Base-by-base conservation (phyloP, 37 sponge, comb jelly and placozoan genomes). In the Oscarella lobularis region DNA sequence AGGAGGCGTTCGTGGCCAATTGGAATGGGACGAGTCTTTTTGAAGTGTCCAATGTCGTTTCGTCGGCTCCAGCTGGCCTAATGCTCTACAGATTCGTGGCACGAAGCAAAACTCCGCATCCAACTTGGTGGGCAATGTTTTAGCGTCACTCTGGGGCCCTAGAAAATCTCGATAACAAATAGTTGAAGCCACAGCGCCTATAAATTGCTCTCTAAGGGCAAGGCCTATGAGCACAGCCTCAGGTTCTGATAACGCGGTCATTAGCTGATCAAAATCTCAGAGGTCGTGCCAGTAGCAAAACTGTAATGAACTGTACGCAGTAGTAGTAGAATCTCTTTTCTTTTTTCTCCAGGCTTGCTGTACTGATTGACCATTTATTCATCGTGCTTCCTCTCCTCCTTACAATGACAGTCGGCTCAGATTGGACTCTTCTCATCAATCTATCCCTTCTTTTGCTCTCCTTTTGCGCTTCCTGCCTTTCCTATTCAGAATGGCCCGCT, bases 1-100 rank as follows among this genome's bases (percentile, higher is more conserved):
- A 91, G 73, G 88, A 83, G 38, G 80, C 75, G 6, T 91, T 91
- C 39, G 92, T 91, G 3, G 67, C 78, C 2, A 85, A 85, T 2
- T 72, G 67, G 20, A 38, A 67, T 27, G 92, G 92, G 9, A 87
- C 92, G 0, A 77, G 66, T 29, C 32, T 87, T 31, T 39, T 73
- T 9, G 92, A 91, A 75, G 72, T 91, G 29, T 72, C 75, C 67
- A 29, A 76, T 27, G 36, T 90, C 0, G 73, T 77, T 2, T 37
- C 37, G 6, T 33, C 69, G 27, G 67, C 80, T 9, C 5, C 30
- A 2, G 68, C 82, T 0, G 66, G 78, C 9, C 78, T 73, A 37
- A 73, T 83, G 20, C 76, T 83, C 37, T 66, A 77, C 87, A 0
- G 77, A 67, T n/a, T n/a, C n/a, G n/a, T n/a, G n/a, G n/a, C n/a